Evolutionary conservation across 2,888 invertebrate genomes (phyloP).

Genomic region (Synergus japonicus): DNA sequence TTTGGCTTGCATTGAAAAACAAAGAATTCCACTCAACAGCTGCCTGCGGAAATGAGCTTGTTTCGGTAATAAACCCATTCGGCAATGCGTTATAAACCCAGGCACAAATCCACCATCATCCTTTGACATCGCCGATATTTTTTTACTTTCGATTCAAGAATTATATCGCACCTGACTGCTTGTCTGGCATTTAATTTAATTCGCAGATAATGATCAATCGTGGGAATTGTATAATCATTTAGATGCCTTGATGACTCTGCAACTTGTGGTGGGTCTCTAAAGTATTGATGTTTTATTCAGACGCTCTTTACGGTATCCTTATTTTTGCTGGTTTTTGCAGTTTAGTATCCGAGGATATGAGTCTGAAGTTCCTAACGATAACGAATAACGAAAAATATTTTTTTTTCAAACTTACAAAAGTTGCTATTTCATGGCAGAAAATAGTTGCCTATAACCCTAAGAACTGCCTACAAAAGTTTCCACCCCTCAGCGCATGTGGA

Average conservation of each 20-base stretch:
- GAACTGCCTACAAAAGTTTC: too few relatives aligned
- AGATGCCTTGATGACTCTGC: conserved; percentile 35
- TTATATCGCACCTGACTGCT: conserved; percentile 31
- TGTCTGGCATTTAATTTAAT: conserved; percentile 33
- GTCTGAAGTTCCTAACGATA: too few relatives aligned
- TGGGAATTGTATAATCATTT: conserved; percentile 40
- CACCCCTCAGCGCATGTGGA: too few relatives aligned
- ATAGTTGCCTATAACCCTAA: too few relatives aligned
- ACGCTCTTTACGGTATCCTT: background rate
- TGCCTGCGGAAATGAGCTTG: conserved; percentile 50
- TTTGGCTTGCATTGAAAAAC: conserved; percentile 14
- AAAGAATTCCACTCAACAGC: conserved; percentile 50
- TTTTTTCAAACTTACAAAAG: too few relatives aligned
- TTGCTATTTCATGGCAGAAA: too few relatives aligned
- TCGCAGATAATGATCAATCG: conserved; percentile 36
- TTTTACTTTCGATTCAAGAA: conserved; percentile 25
- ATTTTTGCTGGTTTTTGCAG: conserved; percentile 1
- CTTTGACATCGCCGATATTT: conserved; percentile 33
- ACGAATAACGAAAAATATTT: too few relatives aligned
- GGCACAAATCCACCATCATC: background rate
- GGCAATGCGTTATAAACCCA: conserved; percentile 22
- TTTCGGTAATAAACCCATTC: conserved; percentile 48
- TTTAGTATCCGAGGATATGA: background rate
- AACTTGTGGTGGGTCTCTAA: conserved; percentile 20
- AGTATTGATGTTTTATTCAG: conserved; percentile 22